Evolutionary conservation across 2,113 vertebrate species (phyloP).

Genomic region (Euleptes europaea): DNA sequence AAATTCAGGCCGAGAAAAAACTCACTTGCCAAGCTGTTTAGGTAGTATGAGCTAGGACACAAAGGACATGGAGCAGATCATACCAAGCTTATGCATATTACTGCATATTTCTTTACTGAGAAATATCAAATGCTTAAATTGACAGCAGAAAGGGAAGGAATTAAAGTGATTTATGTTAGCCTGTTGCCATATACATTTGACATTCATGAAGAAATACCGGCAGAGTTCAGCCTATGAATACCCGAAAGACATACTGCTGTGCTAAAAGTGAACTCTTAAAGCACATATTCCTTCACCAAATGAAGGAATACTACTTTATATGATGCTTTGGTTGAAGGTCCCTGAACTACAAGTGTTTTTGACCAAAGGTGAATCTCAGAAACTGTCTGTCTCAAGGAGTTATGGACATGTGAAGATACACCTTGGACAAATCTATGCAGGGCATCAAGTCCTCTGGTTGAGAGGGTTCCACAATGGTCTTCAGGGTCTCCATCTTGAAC

Average conservation of each 20-base stretch:
- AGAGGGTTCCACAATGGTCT: too few relatives aligned
- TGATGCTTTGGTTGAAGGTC: neutral
- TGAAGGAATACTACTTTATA: slow-evolving; percentile 1
- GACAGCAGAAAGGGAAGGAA: neutral
- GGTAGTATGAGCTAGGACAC: neutral
- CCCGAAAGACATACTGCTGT: slow-evolving; percentile 49
- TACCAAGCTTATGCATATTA: neutral
- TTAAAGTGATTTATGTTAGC: slow-evolving; percentile 13
- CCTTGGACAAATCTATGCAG: too few relatives aligned
- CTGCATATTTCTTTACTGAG: neutral
- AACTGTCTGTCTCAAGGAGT: too few relatives aligned
- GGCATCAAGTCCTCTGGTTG: too few relatives aligned
- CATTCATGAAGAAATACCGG: slow-evolving; percentile 49
- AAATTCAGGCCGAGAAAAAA: too few relatives aligned
- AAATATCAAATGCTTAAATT: neutral
- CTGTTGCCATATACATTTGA: slow-evolving; percentile 27
- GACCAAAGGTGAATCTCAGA: too few relatives aligned
- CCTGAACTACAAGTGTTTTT: too few relatives aligned
- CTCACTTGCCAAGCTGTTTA: neutral
- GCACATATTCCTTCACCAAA: slow-evolving; percentile 22
- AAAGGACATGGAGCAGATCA: neutral
- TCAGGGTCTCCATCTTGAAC: too few relatives aligned
- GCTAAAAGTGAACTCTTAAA: slow-evolving; percentile 36
- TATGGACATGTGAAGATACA: too few relatives aligned
- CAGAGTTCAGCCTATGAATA: slow-evolving; percentile 47